Conservation (phyloP, 2,888 invertebrate genomes). For the Entomobrya multifasciata region DNA sequence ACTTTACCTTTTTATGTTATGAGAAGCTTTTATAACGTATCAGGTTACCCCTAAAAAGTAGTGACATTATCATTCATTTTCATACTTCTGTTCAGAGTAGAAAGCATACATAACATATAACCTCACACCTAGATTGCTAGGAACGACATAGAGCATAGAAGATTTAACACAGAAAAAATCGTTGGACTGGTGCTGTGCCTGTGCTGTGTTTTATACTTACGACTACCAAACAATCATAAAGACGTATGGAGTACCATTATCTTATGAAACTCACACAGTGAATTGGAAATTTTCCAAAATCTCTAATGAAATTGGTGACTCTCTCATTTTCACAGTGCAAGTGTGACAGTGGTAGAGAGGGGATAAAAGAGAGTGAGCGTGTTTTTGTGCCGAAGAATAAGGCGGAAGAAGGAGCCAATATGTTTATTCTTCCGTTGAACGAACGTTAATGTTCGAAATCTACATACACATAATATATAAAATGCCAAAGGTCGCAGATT, state of each 20-base stretch:
- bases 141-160: not conserved
- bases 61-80: not conserved
- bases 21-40: not conserved
- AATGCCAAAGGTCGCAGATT: conserved; percentile 72
- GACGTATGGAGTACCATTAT: conserved; percentile 21
- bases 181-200: not conserved
- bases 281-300: conserved; percentile 72
- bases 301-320: conserved; percentile 70
- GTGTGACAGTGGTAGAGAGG: not conserved
- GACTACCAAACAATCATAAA: conserved; percentile 29
- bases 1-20: too few species aligned
- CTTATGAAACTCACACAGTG: conserved; percentile 44
- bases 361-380: not conserved
- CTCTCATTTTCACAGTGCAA: conserved; percentile 27
- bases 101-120: not conserved
- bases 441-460: conserved; percentile 29
- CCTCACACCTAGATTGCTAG: not conserved
- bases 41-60: conserved; percentile 1
- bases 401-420: conserved; percentile 15
- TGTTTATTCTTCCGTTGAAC: conserved; percentile 60
- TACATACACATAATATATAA: conserved; percentile 27
- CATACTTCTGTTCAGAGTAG: not conserved
- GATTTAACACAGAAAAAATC: too few species aligned
- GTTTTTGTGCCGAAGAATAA: not conserved
- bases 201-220: not conserved